Evolutionary conservation across 1,140 invertebrate species (phyloP).

Genomic region (Danaus plexippus): DNA sequence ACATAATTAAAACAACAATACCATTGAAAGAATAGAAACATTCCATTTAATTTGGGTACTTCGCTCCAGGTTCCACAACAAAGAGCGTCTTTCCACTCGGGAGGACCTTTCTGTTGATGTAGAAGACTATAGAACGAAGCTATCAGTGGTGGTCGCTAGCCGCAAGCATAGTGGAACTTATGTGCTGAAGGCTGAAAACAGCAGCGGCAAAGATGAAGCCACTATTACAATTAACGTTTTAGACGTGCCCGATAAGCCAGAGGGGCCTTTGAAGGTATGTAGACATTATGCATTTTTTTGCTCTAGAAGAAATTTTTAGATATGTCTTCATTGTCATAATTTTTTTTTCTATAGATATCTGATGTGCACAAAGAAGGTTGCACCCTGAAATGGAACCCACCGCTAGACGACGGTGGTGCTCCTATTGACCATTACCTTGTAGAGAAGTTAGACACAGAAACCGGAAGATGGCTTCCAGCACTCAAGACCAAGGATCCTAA

Average conservation of each 20-base stretch:
- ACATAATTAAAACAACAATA: too few species aligned
- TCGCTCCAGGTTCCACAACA: slow-evolving; percentile 79
- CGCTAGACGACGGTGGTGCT: slow-evolving; percentile 90
- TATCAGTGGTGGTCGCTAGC: slow-evolving; percentile 81
- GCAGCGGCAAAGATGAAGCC: slow-evolving; percentile 91
- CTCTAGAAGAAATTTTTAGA: background rate
- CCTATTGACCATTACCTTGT: slow-evolving; percentile 94
- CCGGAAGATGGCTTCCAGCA: slow-evolving; percentile 86
- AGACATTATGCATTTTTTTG: background rate
- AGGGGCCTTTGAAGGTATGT: slow-evolving; percentile 89
- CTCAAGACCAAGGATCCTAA: slow-evolving; percentile 85
- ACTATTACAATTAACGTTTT: slow-evolving; percentile 90
- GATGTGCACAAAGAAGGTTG: slow-evolving; percentile 96
- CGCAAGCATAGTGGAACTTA: slow-evolving; percentile 89
- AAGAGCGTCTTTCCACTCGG: slow-evolving; percentile 78
- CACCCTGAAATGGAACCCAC: slow-evolving; percentile 94
- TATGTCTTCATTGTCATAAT: too few species aligned
- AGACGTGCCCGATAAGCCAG: slow-evolving; percentile 90
- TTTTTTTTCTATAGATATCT: slow-evolving; percentile 63
- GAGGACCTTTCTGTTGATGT: slow-evolving; percentile 84
- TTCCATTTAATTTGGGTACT: too few species aligned
- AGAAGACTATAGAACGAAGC: slow-evolving; percentile 90
- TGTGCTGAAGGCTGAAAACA: slow-evolving; percentile 91
- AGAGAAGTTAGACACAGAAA: slow-evolving; percentile 91
- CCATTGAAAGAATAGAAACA: too few species aligned